Percentiles rank a stretch among this genome's conserved stretches.
phyloP scores from a whole-genome alignment of 2,797 vertebrate species.

The Chelidonichthys spinosus region DNA sequence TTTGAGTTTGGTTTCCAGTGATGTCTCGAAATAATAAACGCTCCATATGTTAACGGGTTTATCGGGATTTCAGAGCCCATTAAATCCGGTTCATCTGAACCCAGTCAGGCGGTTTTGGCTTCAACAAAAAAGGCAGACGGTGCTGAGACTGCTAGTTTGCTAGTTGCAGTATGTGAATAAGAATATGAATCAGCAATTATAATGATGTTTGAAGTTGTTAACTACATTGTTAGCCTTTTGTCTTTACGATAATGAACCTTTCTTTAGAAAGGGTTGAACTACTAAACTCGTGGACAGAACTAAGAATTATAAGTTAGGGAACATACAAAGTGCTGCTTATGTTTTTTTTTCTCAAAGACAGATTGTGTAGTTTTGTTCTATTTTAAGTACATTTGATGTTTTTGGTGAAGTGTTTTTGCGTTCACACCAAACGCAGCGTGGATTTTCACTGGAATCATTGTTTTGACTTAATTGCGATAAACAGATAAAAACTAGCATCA shows the following conservation, averaged over 20 bases:
- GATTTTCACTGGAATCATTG: too few species aligned
- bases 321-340: neutral
- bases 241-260: too few species aligned
- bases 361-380: neutral
- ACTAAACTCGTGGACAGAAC: neutral
- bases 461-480: too few species aligned
- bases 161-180: neutral
- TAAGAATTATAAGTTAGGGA: neutral
- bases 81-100: neutral
- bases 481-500: too few species aligned
- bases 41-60: neutral
- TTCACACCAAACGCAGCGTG: too few species aligned
- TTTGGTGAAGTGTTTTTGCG: too few species aligned
- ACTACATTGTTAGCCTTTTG: neutral
- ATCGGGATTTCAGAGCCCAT: slow-evolving; percentile 22
- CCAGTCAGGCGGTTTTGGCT: neutral
- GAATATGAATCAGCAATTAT: too few species aligned
- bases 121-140: too few species aligned
- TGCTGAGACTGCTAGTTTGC: neutral
- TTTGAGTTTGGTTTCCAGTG: slow-evolving; percentile 23
- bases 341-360: too few species aligned
- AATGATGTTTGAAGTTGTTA: too few species aligned
- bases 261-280: too few species aligned
- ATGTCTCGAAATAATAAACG: slow-evolving; percentile 9
- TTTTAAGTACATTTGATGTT: neutral